Evolutionary conservation across 1,140 invertebrate genomes (phyloP).

Genomic region (Patella vulgata): DNA sequence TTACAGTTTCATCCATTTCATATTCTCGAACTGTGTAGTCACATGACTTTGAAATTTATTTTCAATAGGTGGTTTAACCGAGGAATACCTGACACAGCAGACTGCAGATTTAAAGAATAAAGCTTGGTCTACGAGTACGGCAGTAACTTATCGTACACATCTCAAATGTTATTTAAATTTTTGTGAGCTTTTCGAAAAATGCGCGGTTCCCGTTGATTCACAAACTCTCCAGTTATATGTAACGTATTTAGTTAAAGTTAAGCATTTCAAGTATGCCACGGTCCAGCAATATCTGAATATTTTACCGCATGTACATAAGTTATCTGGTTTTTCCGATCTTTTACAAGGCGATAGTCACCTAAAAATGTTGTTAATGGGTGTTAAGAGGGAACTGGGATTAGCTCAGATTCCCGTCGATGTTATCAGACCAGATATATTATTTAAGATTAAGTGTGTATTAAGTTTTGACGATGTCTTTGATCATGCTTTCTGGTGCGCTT

Average conservation of each 20-base stretch:
- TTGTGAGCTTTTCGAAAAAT: not conserved
- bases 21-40: constrained; percentile 6
- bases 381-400: constrained; percentile 16
- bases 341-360: not conserved
- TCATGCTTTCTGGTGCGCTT: constrained; percentile 13
- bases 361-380: too few relatives aligned
- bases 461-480: constrained; percentile 11
- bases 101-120: not conserved
- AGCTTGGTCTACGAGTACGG: constrained; percentile 14
- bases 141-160: constrained; percentile 8
- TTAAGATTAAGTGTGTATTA: constrained; percentile 1
- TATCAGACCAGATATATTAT: constrained; percentile 12
- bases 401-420: constrained; percentile 1
- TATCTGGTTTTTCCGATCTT: constrained; percentile 7
- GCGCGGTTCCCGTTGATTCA: constrained; percentile 4
- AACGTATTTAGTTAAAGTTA: constrained; percentile 10
- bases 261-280: constrained; percentile 9
- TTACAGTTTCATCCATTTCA: not conserved
- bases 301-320: constrained; percentile 14
- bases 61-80: constrained; percentile 9
- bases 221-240: constrained; percentile 16
- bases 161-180: constrained; percentile 12
- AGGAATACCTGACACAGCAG: not conserved
- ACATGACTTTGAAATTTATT: constrained; percentile 24
- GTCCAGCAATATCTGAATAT: constrained; percentile 21